Base-by-base conservation (phyloP, 2,797 vertebrate genomes). In the Darevskia mixta region DNA sequence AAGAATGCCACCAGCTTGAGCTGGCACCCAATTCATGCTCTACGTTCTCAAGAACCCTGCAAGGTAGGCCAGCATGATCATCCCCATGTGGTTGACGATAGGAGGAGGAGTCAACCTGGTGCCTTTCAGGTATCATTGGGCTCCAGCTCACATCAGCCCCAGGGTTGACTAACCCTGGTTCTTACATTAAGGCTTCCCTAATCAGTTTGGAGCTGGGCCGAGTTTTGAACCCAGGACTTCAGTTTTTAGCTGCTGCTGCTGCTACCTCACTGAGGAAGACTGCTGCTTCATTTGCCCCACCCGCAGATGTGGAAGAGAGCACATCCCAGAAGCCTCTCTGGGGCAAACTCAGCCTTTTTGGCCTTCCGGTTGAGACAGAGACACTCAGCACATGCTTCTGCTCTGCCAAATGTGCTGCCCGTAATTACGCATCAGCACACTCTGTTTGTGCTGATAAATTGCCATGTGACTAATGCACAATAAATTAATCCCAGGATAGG, bases 341-440 rank as follows among this genome's bases (percentile, higher is more conserved):
- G 80, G 23, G 35, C 61, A 67, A 67, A 11, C 10, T 8, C 38
- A 17, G 35, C 38, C 80, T 64, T 41, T 61, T 38, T 7, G 23
- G 25, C 80, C 17, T 29, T 20, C 5, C 41, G 25, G 43, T 23
- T 18, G 67, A 79, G 43, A 58, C 8, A 43, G 85, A 79, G 5
- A 43, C 5, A 20, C 71, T 79, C 32, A 11, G 55, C 58, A 71
- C 79, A 23, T 27, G 64, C 66, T 38, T 35, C 29, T 69, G 25
- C 66, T 58, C 45, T 86, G 85, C 77, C 76, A 79, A 58, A 38
- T 0, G 45, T 41, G 17, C n/a, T 20, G 25, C 64, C n/a, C 5
- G 8, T 86, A 86, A 79, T 86, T 86, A 71, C 77, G 58, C 79
- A 79, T 79, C 66, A 86, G 79, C 85, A 79, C 77, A 15, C 71